phyloP scores from a whole-genome alignment of 2,888 invertebrate genomes.

The Acronicta alni region DNA sequence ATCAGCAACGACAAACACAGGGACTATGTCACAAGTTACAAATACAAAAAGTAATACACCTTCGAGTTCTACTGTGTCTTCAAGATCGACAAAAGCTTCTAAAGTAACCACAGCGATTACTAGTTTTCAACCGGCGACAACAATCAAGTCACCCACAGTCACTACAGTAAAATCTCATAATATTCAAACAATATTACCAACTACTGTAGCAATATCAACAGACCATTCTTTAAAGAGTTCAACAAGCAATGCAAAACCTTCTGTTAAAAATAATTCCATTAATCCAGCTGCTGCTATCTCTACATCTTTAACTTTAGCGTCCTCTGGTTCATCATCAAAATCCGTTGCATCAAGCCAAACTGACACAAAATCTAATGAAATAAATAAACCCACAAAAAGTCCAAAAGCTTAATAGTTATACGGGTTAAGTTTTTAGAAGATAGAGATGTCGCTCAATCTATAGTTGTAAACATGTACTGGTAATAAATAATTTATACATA shows the following conservation, averaged over 20 bases:
- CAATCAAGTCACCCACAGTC: conserved; percentile 16
- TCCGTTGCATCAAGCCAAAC: conserved; percentile 46
- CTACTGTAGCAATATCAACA: conserved; percentile 25
- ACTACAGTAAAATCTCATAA: conserved; percentile 24
- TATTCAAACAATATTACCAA: conserved; percentile 29
- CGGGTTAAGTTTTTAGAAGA: conserved; percentile 56
- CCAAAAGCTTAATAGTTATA: conserved; percentile 66
- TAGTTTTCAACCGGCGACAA: conserved; percentile 23
- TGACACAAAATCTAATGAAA: conserved; percentile 59
- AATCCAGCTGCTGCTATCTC: conserved; percentile 20
- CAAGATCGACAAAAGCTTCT: conserved; percentile 34
- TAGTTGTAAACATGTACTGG: conserved; percentile 67
- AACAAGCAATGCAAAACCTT: conserved; percentile 36
- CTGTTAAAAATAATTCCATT: conserved; percentile 13
- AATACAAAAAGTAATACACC: conserved; percentile 22
- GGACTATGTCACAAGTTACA: conserved; percentile 27
- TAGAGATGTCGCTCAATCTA: conserved; percentile 70
- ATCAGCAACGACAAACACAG: conserved; percentile 23
- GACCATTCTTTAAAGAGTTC: conserved; percentile 30
- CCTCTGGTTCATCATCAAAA: conserved; percentile 28
- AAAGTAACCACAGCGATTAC: conserved; percentile 24
- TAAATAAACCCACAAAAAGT: conserved; percentile 58
- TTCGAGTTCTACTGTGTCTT: conserved; percentile 14
- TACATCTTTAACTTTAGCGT: conserved; percentile 8
- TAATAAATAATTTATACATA: conserved; percentile 48